Conservation (phyloP, 1,140 invertebrate genomes). For the Metopolophium dirhodum region DNA sequence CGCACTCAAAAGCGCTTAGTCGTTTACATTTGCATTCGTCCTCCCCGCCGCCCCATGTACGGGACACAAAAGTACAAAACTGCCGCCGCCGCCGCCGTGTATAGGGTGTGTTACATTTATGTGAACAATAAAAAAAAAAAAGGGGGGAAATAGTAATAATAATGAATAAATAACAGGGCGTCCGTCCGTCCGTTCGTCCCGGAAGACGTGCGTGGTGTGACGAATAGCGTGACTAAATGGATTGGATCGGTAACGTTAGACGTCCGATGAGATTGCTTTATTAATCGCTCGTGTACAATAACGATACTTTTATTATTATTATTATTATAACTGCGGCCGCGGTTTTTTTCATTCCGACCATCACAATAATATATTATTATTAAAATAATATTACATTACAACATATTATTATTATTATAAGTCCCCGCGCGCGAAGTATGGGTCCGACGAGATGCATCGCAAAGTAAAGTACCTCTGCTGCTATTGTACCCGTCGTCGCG, state of each 20-base stretch:
- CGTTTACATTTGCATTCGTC: conserved; percentile 26
- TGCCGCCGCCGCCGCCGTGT: background rate
- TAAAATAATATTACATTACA: no score
- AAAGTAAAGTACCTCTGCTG: background rate
- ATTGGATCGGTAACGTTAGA: conserved; percentile 33
- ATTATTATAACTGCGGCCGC: background rate
- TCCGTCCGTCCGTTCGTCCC: background rate
- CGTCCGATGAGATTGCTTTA: conserved; percentile 49
- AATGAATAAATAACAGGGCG: conserved; percentile 1
- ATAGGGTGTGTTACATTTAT: conserved; percentile 35
- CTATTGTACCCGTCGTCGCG: no score
- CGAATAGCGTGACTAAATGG: conserved; percentile 56
- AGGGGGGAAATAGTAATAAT: background rate
- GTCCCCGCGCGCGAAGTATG: background rate
- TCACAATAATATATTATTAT: background rate
- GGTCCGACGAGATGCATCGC: background rate
- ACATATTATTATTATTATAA: background rate
- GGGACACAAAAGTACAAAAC: background rate
- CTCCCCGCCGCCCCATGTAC: background rate
- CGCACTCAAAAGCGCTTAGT: no score
- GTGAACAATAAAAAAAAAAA: conserved; percentile 47
- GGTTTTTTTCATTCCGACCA: background rate
- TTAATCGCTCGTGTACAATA: conserved; percentile 53
- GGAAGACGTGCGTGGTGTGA: conserved; percentile 38
- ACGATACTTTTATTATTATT: conserved; percentile 49